Evolutionary conservation across 2,113 vertebrate species (phyloP).

Genomic region (Sylvia atricapilla): DNA sequence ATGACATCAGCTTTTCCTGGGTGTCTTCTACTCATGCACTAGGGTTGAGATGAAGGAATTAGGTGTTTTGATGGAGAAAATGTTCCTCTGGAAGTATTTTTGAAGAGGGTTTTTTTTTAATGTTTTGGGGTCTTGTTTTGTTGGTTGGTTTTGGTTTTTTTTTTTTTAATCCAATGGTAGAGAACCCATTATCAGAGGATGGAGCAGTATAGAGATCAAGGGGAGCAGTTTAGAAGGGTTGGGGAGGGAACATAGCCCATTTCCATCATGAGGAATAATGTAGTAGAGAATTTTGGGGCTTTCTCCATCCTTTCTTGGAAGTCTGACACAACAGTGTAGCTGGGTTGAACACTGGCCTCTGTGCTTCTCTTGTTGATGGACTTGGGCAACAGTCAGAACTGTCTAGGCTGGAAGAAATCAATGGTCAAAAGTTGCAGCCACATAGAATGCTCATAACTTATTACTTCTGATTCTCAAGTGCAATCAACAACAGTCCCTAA

Average conservation of each 20-base stretch:
- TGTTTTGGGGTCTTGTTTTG: background rate
- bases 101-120: background rate
- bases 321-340: background rate
- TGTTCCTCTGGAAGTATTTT: background rate
- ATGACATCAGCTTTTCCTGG: background rate
- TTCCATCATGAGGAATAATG: background rate
- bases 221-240: background rate
- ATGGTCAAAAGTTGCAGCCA: background rate
- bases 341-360: background rate
- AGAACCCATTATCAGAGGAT: background rate
- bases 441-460: background rate
- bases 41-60: background rate
- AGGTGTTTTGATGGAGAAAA: background rate
- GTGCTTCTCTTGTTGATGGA: background rate
- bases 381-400: background rate
- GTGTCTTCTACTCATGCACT: background rate
- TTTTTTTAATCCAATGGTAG: background rate
- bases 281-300: background rate
- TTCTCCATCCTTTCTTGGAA: background rate
- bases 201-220: background rate
- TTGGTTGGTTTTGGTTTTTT: fast-evolving
- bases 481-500: background rate
- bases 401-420: background rate
- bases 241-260: background rate
- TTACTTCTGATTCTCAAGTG: background rate